Base-by-base conservation (phyloP, 2,888 invertebrate genomes). In the Callimorpha dominula region DNA sequence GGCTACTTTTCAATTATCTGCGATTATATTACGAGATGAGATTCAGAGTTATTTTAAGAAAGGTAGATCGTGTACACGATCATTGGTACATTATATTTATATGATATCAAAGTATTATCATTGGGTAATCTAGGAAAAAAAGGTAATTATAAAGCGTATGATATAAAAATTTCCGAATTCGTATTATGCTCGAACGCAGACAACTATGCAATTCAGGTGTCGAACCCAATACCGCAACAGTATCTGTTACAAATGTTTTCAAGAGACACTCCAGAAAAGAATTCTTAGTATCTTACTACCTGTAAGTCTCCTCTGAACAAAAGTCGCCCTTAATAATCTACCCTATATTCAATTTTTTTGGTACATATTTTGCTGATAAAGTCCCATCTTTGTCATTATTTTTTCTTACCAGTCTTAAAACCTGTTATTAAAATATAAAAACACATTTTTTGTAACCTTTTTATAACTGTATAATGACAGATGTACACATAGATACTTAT, bases 141-240 rank as follows among this genome's bases (percentile, higher is more conserved):
- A 0, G 15, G 17, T 52, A 54, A 54, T n/a, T n/a, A 17, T n/a
- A 54, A 17, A 8, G 8, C 54, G 54, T 4, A 0, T 54, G n/a
- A 54, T 20, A 20, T 4, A 11, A 20, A 57, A n/a, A 31, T 20
- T 46, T 8, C 0, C 15, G 49, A 46, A 49, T n/a, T 14, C 7
- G 20, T 0, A 65, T 65, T 14, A 65, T 31, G 49, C 65, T 65
- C 31, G 8, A 9, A 17, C 31, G 31, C 20, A 40, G 9, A 50
- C 17, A 50, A 65, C 8, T 50, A 50, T 65, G 31, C 49, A 63
- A 63, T 64, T 49, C 52, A 42, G 70, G 52, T 64, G 11, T 70
- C 50, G 64, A 63, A 43, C 52, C 52, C 20, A 40, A 64, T 49
- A 52, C 64, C 17, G 62, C 20, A 67, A 40, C 40, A 49, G 65